Conservation (phyloP, 2,888 invertebrate genomes). For the Phengaris arion region DNA sequence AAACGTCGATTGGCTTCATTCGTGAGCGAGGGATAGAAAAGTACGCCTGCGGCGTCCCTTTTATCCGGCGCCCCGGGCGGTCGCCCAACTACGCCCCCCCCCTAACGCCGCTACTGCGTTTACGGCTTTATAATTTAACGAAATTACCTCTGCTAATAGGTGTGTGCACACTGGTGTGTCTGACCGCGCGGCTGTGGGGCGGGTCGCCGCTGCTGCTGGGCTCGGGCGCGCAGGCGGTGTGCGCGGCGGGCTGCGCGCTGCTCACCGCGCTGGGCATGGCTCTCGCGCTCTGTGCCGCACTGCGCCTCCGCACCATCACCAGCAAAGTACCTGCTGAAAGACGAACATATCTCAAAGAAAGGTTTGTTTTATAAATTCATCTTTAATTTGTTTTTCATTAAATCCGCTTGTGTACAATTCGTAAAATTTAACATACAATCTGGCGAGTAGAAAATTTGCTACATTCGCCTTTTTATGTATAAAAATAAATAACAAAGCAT, state of each 20-base stretch:
- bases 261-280: slow-evolving; percentile 84
- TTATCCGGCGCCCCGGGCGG: too few relatives aligned
- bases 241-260: slow-evolving; percentile 83
- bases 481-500: neutral
- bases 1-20: too few relatives aligned
- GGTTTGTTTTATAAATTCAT: slow-evolving; percentile 50
- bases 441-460: neutral
- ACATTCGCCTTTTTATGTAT: neutral
- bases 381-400: neutral
- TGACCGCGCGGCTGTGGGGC: slow-evolving; percentile 84
- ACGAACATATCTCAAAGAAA: slow-evolving; percentile 74
- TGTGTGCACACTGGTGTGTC: slow-evolving; percentile 82
- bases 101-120: too few relatives aligned
- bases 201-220: slow-evolving; percentile 79
- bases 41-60: too few relatives aligned
- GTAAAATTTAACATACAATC: neutral
- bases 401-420: neutral
- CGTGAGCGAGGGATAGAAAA: too few relatives aligned
- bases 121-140: too few relatives aligned
- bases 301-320: slow-evolving; percentile 79
- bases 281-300: slow-evolving; percentile 83
- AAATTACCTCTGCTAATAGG: slow-evolving; percentile 62
- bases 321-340: slow-evolving; percentile 81
- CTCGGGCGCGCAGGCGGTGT: slow-evolving; percentile 81
- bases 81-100: too few relatives aligned